Evolutionary conservation across 1,140 invertebrate genomes (phyloP).

Genomic region (Drosophila punjabiensis): DNA sequence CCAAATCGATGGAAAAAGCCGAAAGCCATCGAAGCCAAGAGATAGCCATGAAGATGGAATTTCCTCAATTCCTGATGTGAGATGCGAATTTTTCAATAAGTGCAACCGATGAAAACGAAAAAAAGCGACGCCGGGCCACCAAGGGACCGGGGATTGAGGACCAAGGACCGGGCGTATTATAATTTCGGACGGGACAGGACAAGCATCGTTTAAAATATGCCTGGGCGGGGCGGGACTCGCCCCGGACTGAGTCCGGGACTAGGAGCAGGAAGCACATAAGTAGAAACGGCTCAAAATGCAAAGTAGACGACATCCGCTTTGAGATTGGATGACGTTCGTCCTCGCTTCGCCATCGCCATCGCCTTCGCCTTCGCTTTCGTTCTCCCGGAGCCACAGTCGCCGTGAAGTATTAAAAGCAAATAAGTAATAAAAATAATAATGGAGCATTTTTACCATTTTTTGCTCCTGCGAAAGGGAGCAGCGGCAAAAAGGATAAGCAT

Average conservation of each 20-base stretch:
- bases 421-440: conserved; percentile 86
- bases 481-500: conserved; percentile 82
- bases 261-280: conserved; percentile 80
- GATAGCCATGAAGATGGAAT: conserved; percentile 69
- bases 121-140: conserved; percentile 16
- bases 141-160: conserved; percentile 24
- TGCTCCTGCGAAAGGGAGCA: conserved; percentile 66
- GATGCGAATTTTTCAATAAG: conserved; percentile 82
- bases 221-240: conserved; percentile 54
- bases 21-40: conserved; percentile 61
- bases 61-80: conserved; percentile 60
- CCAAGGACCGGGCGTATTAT: conserved; percentile 49
- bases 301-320: conserved; percentile 84
- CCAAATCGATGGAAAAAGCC: conserved; percentile 69
- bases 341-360: conserved; percentile 8
- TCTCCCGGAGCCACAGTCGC: conserved; percentile 41
- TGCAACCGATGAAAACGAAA: conserved; percentile 46
- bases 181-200: conserved; percentile 60
- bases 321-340: conserved; percentile 81
- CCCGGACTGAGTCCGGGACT: conserved; percentile 43
- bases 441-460: conserved; percentile 84
- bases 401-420: conserved; percentile 85
- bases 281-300: conserved; percentile 83
- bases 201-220: conserved; percentile 80
- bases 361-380: conserved; percentile 26